Evolutionary conservation across 2,888 invertebrate genomes (phyloP), one percentile per base, ranked within the genome.

Genomic region (Oscheius sp.): DNA sequence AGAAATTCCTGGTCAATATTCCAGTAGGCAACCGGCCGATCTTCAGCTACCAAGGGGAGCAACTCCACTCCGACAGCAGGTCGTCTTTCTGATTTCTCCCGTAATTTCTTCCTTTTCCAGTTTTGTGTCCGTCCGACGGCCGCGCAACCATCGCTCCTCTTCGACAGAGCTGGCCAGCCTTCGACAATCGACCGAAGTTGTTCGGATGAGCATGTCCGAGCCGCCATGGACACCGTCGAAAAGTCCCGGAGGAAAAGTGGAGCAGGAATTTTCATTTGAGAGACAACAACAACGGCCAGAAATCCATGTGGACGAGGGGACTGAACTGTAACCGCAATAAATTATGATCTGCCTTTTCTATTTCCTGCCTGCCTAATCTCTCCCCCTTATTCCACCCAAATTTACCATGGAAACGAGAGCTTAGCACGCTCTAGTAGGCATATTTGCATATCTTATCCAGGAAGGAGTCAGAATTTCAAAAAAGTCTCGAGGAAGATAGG

Each of bases 11-110:
- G 16, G 84, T 87, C 53, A 86, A 88, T 73, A 83, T 87, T 64
- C 87, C 87, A 29, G 84, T 86, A 52, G 87, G 87, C 52, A 86
- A 86, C 58, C 82, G 86, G 13, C 82, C 85, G 12, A 77, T 84
- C 25, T 88, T 86, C 76, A 78, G 76, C 52, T 85, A 84, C 70
- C 81, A 85, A 59, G 84, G 81, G 58, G 85, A 79, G 58, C 76
- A 81, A 55, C 70, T 79, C 56, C 78, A 78, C 68, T 79, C 85
- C 16, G 86, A 85, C 61, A 84, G 83, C 71, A 85, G 84, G 77
- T 81, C 13, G 2, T 29, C 25, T 45, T 1, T n/a, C 49, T 12
- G 7, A 1, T n/a, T n/a, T n/a, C n/a, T n/a, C n/a, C n/a, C n/a
- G 46, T 53, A 25, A 41, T 29, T 2, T 45, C 12, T 18, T 69